phyloP scores from a whole-genome alignment of 1,140 invertebrate species.

The Portunus trituberculatus region DNA sequence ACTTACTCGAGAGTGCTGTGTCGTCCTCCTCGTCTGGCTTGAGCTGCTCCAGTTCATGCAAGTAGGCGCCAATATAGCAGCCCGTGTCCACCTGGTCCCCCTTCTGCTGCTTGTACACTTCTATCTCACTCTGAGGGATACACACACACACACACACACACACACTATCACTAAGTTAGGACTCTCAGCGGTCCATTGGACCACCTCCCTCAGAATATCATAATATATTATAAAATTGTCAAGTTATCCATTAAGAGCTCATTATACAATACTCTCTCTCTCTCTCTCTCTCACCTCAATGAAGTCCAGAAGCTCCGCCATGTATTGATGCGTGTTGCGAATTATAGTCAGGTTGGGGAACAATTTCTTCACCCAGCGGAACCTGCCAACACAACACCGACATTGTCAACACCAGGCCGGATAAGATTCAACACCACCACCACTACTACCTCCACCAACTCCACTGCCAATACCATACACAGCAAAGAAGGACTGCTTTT shows the following conservation, averaged over 20 bases:
- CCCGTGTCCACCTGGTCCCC: background rate
- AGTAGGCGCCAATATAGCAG: conserved; percentile 54
- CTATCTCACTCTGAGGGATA: conserved; percentile 18
- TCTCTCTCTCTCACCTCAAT: conserved; percentile 54
- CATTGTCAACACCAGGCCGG: background rate
- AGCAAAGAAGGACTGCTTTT: too few relatives aligned
- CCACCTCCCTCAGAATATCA: too few relatives aligned
- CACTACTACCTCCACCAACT: too few relatives aligned
- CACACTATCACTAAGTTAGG: too few relatives aligned
- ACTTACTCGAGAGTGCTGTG: conserved; percentile 18
- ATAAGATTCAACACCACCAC: too few relatives aligned
- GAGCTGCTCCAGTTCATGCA: conserved; percentile 37
- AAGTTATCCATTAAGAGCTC: too few relatives aligned
- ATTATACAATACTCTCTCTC: background rate
- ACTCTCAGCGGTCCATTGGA: too few relatives aligned
- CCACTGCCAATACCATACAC: too few relatives aligned
- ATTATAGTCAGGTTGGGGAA: conserved; percentile 62
- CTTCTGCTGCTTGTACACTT: background rate
- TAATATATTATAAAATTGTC: too few relatives aligned
- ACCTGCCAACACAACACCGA: background rate
- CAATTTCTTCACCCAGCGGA: conserved; percentile 42
- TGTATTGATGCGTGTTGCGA: conserved; percentile 36
- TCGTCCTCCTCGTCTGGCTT: background rate
- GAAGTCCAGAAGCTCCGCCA: conserved; percentile 34
- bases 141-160: background rate